These are phyloP conservation scores for Syrista parreyssii DNA, from an alignment of 2,888 invertebrate genomes.

Conservation along the genomic window DNA sequence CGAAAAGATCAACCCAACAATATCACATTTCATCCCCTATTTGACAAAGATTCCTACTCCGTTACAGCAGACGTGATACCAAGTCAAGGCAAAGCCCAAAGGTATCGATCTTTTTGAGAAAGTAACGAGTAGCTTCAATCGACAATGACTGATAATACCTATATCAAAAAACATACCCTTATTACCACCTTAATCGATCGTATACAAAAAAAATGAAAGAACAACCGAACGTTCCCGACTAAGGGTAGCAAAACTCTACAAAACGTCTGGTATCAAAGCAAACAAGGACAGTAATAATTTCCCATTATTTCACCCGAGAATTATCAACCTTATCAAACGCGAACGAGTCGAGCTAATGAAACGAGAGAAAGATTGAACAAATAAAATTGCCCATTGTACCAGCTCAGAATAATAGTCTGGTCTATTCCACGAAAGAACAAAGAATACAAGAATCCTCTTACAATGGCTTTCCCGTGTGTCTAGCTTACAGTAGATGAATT, in stretches of 20 bases:
- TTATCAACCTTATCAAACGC: neutral
- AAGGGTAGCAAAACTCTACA: neutral
- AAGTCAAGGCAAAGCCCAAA: neutral
- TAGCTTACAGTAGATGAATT: neutral
- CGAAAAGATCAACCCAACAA: neutral
- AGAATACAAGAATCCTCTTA: neutral
- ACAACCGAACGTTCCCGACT: neutral
- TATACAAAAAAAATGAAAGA: neutral
- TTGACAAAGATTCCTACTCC: neutral
- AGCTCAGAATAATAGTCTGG: neutral
- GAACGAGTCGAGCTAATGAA: neutral
- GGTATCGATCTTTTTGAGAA: neutral
- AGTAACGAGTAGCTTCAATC: neutral
- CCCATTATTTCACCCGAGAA: too few relatives aligned
- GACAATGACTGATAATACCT: neutral
- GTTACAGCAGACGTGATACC: neutral
- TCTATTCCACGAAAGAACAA: too few relatives aligned
- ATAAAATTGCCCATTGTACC: neutral
- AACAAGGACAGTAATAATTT: neutral
- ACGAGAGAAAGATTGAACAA: neutral
- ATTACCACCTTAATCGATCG: neutral
- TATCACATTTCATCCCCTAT: neutral
- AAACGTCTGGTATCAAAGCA: neutral
- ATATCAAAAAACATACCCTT: neutral
- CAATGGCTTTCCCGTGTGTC: neutral